Conservation (phyloP, 2,113 vertebrate species). For the Malaclemys terrapin region DNA sequence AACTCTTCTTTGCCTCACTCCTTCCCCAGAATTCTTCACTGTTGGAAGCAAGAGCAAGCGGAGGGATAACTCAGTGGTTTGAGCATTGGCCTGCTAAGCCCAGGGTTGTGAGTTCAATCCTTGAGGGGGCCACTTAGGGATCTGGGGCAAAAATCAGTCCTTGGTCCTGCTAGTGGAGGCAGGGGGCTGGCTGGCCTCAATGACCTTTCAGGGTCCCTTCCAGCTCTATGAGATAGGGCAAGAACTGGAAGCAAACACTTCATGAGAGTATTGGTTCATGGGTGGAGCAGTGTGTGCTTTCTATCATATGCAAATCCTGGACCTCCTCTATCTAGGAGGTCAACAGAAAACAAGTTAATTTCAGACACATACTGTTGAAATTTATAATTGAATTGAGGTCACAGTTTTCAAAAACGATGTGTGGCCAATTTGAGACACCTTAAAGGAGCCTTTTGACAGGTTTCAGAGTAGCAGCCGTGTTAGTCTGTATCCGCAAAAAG, state of each 20-base stretch:
- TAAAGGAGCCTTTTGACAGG: background rate
- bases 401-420: background rate
- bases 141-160: too few relatives aligned
- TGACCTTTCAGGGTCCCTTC: too few relatives aligned
- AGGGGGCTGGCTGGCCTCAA: too few relatives aligned
- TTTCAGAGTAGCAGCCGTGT: too few relatives aligned
- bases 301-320: background rate
- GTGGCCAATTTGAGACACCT: rapidly evolving
- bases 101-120: too few relatives aligned
- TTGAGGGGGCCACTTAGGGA: too few relatives aligned
- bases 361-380: background rate
- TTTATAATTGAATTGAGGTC: background rate
- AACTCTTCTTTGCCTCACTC: background rate
- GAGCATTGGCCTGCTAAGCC: too few relatives aligned
- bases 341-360: background rate
- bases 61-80: too few relatives aligned
- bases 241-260: background rate
- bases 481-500: too few relatives aligned
- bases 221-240: background rate
- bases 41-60: background rate
- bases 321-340: background rate
- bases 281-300: background rate
- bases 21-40: background rate
- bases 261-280: background rate
- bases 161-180: too few relatives aligned